Evolutionary conservation across 2,888 invertebrate species (phyloP), one percentile per base, ranked within the genome.

Genomic region (Xylota sylvarum): DNA sequence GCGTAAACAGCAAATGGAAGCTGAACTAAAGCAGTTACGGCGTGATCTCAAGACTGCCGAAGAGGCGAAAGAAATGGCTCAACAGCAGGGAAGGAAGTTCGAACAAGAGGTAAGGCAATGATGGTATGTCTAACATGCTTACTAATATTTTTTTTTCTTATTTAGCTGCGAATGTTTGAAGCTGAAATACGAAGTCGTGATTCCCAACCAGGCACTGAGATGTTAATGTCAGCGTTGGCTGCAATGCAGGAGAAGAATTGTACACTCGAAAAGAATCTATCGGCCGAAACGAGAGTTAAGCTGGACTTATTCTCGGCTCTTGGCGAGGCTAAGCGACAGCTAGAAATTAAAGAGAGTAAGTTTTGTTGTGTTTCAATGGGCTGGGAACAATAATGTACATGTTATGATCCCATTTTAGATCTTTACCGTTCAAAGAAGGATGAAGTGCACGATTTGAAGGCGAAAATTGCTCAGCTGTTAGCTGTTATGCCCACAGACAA

Each of bases 301-400:
- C 95, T 99, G 90, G 99, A 99, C 94, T 95, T 99, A 91, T 98
- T 99, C 93, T 97, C 98, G 88, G 99, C 99, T 88, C 95, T 99
- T 69, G 98, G 98, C 43, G 98, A 98, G 92, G 98, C 97, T 88
- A 98, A 98, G 93, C 94, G 98, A 74, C 96, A 97, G 92, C 94
- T 98, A 90, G 96, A 96, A 93, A 96, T 97, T 91, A 95, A 96
- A 93, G 97, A 97, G 90, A 95, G 97, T 97, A 92, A 94, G 95
- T 93, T n/a, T 72, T 46, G 10, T 37, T 9, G 10, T 37, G n/a
- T n/a, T n/a, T n/a, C n/a, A n/a, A n/a, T 37, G 1, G 10, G 9
- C 10, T 37, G 4, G n/a, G 40, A 43, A 14, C n/a, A 43, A 14
- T 14, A 12, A 35, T 40, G n/a, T 4, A 4, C n/a, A n/a, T 62